Base-by-base conservation (phyloP, 2,797 vertebrate species). In the Ciconia nigra region DNA sequence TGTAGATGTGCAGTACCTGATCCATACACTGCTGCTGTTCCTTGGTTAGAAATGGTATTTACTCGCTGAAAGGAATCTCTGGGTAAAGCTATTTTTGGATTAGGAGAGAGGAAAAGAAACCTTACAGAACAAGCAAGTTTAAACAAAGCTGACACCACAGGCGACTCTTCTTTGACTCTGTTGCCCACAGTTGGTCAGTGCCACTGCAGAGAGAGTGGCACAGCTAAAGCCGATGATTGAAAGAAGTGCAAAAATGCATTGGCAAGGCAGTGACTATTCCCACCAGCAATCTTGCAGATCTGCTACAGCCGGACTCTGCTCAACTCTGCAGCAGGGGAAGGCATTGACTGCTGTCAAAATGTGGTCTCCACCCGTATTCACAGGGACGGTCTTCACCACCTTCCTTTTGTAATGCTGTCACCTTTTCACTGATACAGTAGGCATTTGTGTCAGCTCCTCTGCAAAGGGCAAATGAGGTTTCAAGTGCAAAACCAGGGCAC, bases 231-330 rank as follows among this genome's bases (percentile, higher is more conserved):
- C 0, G 3, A 37, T 46, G 49, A 81, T 13, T 10, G 13, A 70
- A 92, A 91, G 55, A 63, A 63, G 44, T 14, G 18, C 24, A 88
- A 83, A 82, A 93, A 85, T 26, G 26, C 42, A 47, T 35, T 42
- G 55, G 10, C n/a, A 63, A 84, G 49, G 59, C 44, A 72, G 70
- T 51, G 83, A 74, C 66, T 84, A 16, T 61, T 94, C 69, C 76
- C 76, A 92, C 57, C 73, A 93, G 87, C 85, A 93, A 84, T 88
- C 89, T 83, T 95, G 82, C 87, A 97, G 94, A 70, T 52, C 84
- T 94, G 84, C 86, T 92, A 49, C 82, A 65, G 13, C 35, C 0
- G 4, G 51, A 58, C 72, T 96, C 55, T 90, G 74, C 82, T 79
- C 84, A 94, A 33, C 84, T 78, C 81, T 70, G 88, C 42, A 87